A percentile compares a stretch with the other conserved stretches of the same genome.
phyloP scores from a whole-genome alignment of 30 jellyfish, hydroid and myxozoan genomes.

The Euphysa ruthae region DNA sequence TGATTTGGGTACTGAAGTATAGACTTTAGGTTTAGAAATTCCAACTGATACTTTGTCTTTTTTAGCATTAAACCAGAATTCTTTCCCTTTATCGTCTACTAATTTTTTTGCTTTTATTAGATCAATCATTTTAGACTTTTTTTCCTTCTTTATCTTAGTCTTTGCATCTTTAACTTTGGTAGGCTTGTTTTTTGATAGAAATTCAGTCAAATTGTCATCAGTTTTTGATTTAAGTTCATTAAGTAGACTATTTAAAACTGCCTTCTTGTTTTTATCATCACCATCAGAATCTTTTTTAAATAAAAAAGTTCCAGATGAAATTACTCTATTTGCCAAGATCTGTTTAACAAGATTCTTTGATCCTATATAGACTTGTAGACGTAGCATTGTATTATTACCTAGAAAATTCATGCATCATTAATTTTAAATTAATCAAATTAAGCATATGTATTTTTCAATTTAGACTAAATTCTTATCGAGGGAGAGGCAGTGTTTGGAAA shows the following conservation, averaged over 20 bases:
- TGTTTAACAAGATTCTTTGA: too few species aligned
- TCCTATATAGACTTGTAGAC: too few species aligned
- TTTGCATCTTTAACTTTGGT: neutral
- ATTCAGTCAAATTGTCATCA: neutral
- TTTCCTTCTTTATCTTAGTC: neutral
- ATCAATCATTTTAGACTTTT: neutral
- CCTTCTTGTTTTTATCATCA: neutral
- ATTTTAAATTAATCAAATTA: too few species aligned
- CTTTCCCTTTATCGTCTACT: constrained; percentile 7
- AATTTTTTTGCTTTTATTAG: neutral
- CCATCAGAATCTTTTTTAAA: too few species aligned
- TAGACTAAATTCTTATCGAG: too few species aligned
- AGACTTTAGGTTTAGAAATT: neutral
- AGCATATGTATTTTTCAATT: too few species aligned
- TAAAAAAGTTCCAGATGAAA: too few species aligned
- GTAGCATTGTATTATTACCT: too few species aligned
- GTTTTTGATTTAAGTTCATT: neutral
- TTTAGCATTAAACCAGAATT: constrained; percentile 14
- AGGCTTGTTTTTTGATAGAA: neutral
- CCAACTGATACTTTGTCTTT: neutral
- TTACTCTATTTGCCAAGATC: too few species aligned
- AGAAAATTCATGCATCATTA: too few species aligned
- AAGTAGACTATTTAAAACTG: neutral
- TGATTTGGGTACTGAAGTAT: neutral
- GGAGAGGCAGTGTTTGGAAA: too few species aligned